These are phyloP conservation scores for Ceratina calcarata DNA, from an alignment of 1,140 invertebrate species.

Conservation along the genomic window DNA sequence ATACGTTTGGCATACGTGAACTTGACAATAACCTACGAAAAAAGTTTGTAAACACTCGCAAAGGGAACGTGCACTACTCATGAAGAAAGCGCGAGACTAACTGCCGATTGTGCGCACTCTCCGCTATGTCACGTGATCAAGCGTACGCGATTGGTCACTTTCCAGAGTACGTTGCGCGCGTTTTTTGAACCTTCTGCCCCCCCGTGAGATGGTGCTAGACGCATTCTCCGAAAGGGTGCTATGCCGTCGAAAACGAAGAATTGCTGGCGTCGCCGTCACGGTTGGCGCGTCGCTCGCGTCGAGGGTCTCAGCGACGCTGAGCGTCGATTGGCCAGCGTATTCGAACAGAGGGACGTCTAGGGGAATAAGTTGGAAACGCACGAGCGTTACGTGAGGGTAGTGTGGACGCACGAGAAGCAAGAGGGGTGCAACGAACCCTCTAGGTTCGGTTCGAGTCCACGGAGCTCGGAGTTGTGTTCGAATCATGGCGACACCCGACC, in stretches of 20 bases:
- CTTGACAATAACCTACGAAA: no score
- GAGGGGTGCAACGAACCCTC: constrained; percentile 77
- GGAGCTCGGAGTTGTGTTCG: constrained; percentile 75
- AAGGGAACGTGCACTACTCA: no score
- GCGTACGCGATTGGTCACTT: no score
- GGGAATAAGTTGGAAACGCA: constrained; percentile 45
- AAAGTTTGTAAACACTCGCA: no score
- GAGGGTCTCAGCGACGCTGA: constrained; percentile 22
- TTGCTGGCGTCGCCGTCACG: constrained; percentile 66
- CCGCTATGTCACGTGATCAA: no score
- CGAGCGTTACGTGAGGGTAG: constrained; percentile 47
- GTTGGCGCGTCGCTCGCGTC: constrained; percentile 76
- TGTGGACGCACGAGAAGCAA: constrained; percentile 56
- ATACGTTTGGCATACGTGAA: no score
- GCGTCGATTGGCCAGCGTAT: constrained; percentile 47
- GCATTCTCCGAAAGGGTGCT: not conserved
- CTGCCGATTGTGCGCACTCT: no score
- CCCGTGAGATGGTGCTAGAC: constrained; percentile 9
- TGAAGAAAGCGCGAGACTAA: no score
- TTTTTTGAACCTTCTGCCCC: no score
- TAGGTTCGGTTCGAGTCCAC: constrained; percentile 73
- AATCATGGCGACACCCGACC: constrained; percentile 83
- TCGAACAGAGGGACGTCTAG: constrained; percentile 34
- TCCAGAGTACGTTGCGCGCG: no score
- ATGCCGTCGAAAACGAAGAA: constrained; percentile 56